Percentiles rank a stretch among this genome's conserved stretches.
Conservation (phyloP, 2,888 invertebrate species). For the Desoria tigrina region DNA sequence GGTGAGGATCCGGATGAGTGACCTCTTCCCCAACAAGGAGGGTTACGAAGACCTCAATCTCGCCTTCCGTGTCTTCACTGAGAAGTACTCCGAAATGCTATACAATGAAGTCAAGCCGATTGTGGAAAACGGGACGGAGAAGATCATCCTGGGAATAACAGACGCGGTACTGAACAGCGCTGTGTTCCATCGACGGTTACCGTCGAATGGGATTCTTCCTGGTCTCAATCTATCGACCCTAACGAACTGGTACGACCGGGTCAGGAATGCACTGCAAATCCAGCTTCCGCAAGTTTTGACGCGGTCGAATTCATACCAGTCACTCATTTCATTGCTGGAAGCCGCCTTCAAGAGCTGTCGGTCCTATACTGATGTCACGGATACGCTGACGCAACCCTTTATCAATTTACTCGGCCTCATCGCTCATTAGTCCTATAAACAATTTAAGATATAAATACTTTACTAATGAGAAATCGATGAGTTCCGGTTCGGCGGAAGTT, state of each 20-base stretch:
- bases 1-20: slow-evolving; percentile 34
- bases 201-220: slow-evolving; percentile 35
- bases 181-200: slow-evolving; percentile 36
- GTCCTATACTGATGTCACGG: slow-evolving; percentile 37
- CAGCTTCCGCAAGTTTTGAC: slow-evolving; percentile 35
- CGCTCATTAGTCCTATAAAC: slow-evolving; percentile 7
- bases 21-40: slow-evolving; percentile 28
- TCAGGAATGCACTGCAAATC: slow-evolving; percentile 32
- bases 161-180: slow-evolving; percentile 37
- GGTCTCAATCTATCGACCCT: slow-evolving; percentile 36
- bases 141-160: slow-evolving; percentile 32
- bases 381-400: slow-evolving; percentile 37
- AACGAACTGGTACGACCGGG: slow-evolving; percentile 39
- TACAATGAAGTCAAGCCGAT: slow-evolving; percentile 38
- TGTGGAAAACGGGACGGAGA: slow-evolving; percentile 32
- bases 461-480: background rate
- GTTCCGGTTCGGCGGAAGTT: too few relatives aligned
- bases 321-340: slow-evolving; percentile 36
- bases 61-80: slow-evolving; percentile 38
- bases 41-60: slow-evolving; percentile 36
- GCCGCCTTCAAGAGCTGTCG: slow-evolving; percentile 37
- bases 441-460: background rate
- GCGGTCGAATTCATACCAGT: slow-evolving; percentile 28
- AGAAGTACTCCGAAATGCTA: slow-evolving; percentile 34
- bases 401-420: slow-evolving; percentile 38